Evolutionary conservation across 2,888 invertebrate genomes (phyloP).

Genomic region (Arctia plantaginis): DNA sequence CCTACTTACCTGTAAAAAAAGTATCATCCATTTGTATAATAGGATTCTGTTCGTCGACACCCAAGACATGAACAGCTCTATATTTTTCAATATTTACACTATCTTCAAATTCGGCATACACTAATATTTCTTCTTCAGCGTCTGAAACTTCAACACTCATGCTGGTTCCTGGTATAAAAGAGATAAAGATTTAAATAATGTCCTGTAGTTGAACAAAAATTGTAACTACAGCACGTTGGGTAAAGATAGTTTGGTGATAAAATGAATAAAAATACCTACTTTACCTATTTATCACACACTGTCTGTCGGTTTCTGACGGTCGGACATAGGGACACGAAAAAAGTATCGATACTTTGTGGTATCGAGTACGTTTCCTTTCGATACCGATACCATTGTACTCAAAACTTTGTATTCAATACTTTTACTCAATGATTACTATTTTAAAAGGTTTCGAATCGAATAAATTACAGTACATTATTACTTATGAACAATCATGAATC

Average conservation of each 20-base stretch:
- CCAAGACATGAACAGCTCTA: conserved; percentile 86
- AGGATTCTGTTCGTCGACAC: conserved; percentile 87
- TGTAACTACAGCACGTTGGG: background rate
- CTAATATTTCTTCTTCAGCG: conserved; percentile 86
- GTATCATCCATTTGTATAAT: conserved; percentile 90
- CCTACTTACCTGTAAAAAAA: conserved; percentile 85
- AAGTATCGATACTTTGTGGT: too few relatives aligned
- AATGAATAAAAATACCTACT: too few relatives aligned
- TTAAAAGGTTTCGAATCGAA: background rate
- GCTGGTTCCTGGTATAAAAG: conserved; percentile 9
- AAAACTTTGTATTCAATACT: background rate
- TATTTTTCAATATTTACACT: conserved; percentile 81
- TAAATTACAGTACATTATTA: too few relatives aligned
- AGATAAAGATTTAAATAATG: background rate
- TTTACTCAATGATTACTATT: background rate
- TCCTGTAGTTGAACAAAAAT: background rate
- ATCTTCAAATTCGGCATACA: conserved; percentile 87
- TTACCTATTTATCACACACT: too few relatives aligned
- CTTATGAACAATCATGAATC: too few relatives aligned
- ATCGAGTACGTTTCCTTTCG: too few relatives aligned
- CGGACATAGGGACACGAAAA: too few relatives aligned
- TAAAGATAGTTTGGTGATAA: too few relatives aligned
- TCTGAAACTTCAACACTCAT: conserved; percentile 61
- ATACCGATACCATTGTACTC: too few relatives aligned
- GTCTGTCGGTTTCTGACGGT: too few relatives aligned